A percentile compares a stretch with the other conserved stretches of the same genome.
Evolutionary conservation across 1,140 invertebrate genomes (phyloP).

Genomic region (Brachionus calyciflorus): DNA sequence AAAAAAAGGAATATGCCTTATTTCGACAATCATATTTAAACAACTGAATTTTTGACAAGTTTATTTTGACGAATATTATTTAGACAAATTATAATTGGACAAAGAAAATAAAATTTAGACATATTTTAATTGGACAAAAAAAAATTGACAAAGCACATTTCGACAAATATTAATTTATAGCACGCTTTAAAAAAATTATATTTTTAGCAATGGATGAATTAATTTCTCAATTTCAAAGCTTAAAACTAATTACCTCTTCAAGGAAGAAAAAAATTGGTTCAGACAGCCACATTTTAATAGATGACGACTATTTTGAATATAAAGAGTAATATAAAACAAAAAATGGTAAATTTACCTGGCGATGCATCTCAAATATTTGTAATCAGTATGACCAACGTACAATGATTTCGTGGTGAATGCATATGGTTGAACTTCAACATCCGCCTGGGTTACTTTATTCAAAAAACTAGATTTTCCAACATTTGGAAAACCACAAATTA

Average conservation of each 20-base stretch:
- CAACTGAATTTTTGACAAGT: too few species aligned
- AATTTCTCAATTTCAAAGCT: not conserved
- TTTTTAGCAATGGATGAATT: not conserved
- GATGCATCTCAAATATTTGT: constrained; percentile 81
- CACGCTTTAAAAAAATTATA: too few species aligned
- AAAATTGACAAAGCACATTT: too few species aligned
- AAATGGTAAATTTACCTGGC: not conserved
- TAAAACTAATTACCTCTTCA: constrained; percentile 9
- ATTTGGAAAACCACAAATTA: constrained; percentile 98
- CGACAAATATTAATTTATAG: too few species aligned
- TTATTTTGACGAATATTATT: too few species aligned
- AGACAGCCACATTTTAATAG: not conserved
- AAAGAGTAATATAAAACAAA: not conserved
- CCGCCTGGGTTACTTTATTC: constrained; percentile 96
- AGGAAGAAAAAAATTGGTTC: not conserved
- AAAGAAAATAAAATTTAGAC: too few species aligned
- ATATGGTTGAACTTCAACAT: constrained; percentile 99
- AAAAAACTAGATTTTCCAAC: constrained; percentile 99
- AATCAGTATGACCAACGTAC: constrained; percentile 97
- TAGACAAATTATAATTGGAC: too few species aligned
- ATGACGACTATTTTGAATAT: constrained; percentile 1
- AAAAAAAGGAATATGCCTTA: too few species aligned
- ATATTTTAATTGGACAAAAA: too few species aligned
- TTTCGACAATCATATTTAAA: too few species aligned
- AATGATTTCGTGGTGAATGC: constrained; percentile 98